Evolutionary conservation across 2,888 invertebrate species (phyloP), one percentile per base, ranked within the genome.

Genomic region (Xestia c-nigrum): DNA sequence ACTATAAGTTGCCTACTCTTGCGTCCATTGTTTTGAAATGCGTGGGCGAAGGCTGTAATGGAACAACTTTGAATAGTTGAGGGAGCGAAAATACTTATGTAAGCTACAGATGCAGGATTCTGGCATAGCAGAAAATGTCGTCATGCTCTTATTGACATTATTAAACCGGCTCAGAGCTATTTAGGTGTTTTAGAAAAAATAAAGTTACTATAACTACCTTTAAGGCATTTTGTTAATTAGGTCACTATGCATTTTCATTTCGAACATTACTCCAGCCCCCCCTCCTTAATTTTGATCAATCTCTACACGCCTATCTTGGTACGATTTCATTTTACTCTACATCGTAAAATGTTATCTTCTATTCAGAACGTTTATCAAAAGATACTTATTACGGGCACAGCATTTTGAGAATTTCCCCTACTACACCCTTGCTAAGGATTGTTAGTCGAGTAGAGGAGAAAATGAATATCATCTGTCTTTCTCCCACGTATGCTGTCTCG

Each of bases 401-500:
- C 74, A 76, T 76, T 78, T 61, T 81, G 72, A 78, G 64, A 80
- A 72, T 83, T 78, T 82, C 55, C 68, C 68, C 55, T 81, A 70
- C 79, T 81, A 70, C 79, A 82, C 72, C 74, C 76, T 65, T 71
- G 68, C 74, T 66, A 80, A 81, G 84, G 80, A 85, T 78, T 79
- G 75, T 79, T 81, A 81, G 81, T 72, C 73, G 70, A 79, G 74
- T 69, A 74, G 86, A 89, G 85, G 86, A 87, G 89, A 89, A 91
- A 86, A 89, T 85, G 87, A 87, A 87, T 89, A 83, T 88, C 63
- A 86, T 82, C 92, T 88, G 86, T 93, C 94, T 90, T 90, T 76
- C 83, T 95, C 91, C 74, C 90, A 87, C 93, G 74, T 81, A 80
- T 87, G 88, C 91, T 85, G 84, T 93, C 94, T 91, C 93, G 91